A percentile compares a stretch with the other conserved stretches of the same genome.
These are phyloP conservation scores for Cyphomyrus plagiostoma DNA, from an alignment of 2,113 vertebrate genomes.

Conservation along the genomic window DNA sequence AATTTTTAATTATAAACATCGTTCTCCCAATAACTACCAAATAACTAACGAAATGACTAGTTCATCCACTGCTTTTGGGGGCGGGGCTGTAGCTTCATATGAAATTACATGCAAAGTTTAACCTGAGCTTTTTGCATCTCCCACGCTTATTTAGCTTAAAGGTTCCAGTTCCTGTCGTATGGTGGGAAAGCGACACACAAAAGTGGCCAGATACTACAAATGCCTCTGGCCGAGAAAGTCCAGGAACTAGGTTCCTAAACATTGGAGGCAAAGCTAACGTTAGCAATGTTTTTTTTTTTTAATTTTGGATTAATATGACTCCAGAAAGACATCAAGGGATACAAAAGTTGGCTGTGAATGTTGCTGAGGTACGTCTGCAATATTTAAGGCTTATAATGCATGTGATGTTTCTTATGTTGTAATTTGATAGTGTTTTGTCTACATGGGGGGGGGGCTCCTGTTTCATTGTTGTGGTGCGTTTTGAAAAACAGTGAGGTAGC, in stretches of 20 bases:
- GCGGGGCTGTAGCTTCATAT: background rate
- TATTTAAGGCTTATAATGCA: background rate
- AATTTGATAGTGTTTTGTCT: background rate
- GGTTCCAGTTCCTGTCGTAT: background rate
- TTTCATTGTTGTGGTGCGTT: background rate
- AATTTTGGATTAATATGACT: background rate
- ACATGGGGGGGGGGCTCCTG: too few species aligned
- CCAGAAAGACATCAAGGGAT: background rate
- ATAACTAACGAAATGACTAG: background rate
- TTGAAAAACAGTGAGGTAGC: background rate
- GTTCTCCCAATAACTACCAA: background rate
- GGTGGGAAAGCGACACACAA: background rate
- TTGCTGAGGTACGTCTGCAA: background rate
- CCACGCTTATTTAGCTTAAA: background rate
- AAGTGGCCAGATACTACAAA: background rate
- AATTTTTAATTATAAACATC: background rate
- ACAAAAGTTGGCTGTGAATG: background rate
- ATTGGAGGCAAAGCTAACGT: background rate
- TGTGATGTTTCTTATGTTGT: background rate
- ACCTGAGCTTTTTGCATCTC: background rate
- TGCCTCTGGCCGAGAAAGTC: background rate
- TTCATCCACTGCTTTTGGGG: background rate
- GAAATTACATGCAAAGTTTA: background rate
- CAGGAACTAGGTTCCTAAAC: background rate
- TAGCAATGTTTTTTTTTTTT: too few species aligned